Evolutionary conservation across 2,113 vertebrate genomes (phyloP), one percentile per base, ranked within the genome.

Genomic region (Phaethornis superciliosus): DNA sequence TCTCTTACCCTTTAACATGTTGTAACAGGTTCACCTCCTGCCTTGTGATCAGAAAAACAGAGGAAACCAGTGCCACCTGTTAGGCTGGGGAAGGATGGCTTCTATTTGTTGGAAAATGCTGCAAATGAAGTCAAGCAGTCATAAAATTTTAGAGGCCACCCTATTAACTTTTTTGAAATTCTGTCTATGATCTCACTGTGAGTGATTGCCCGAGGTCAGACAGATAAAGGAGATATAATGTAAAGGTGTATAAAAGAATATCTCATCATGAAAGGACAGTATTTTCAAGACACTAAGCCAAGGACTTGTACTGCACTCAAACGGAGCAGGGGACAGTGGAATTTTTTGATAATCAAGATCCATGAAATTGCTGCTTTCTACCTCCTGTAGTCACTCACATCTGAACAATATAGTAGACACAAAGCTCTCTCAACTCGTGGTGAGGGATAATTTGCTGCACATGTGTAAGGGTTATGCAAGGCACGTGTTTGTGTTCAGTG

Each of bases 111-210:
- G 71, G 68, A 93, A 64, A 83, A n/a, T 58, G 52, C 68, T 88
- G 68, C 62, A 94, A 81, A 91, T 77, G 51, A 95, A 82, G 64
- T 62, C n/a, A 56, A 91, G 30, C n/a, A 28, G 44, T 79, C 64
- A 68, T 81, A 83, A 94, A 78, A 33, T 90, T 91, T 95, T 81
- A 95, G 60, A 83, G 71, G 60, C 52, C 49, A 75, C 24, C 51
- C 44, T 67, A 44, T 80, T 74, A 88, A 88, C 51, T 93, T 79
- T 22, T 60, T 89, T 74, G 71, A 67, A 67, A 83, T 85, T 72
- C 56, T 86, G 71, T 11, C 40, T 40, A 12, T 40, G 40, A 40
- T 5, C 40, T 52, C 21, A 35, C 32, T 21, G 33, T 81, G 59
- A 88, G 42, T 59, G 42, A 89, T 59, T 27, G 51, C 92, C 46